These are phyloP conservation scores for Trichopria drosophilae DNA, from an alignment of 2,888 invertebrate species.

Conservation along the genomic window DNA sequence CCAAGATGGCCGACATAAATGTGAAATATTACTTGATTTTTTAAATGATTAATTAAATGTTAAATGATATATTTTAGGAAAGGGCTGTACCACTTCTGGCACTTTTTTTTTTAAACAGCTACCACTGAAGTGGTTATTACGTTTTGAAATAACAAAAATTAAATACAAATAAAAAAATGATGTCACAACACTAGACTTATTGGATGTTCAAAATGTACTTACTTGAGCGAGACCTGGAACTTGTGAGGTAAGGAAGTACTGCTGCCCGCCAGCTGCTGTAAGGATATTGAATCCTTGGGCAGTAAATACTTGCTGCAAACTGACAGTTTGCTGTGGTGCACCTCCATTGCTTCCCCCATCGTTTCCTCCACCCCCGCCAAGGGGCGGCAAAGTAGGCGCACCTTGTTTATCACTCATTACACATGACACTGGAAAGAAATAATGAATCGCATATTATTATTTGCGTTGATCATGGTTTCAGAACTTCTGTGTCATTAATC, in stretches of 20 bases:
- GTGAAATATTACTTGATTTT: too few species aligned
- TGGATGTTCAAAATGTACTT: too few species aligned
- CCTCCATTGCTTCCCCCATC: slow-evolving; percentile 51
- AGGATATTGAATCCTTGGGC: slow-evolving; percentile 56
- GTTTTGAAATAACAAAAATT: too few species aligned
- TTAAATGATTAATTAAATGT: too few species aligned
- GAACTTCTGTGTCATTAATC: too few species aligned
- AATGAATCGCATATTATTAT: slow-evolving; percentile 1
- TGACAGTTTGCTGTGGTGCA: slow-evolving; percentile 52
- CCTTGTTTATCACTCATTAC: slow-evolving; percentile 58
- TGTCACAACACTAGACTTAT: too few species aligned
- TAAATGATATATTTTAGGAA: too few species aligned
- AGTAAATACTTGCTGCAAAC: slow-evolving; percentile 46
- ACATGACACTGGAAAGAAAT: slow-evolving; percentile 51
- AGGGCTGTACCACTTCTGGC: too few species aligned
- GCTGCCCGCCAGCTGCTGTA: slow-evolving; percentile 55
- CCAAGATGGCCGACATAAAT: too few species aligned
- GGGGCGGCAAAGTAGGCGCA: slow-evolving; percentile 56
- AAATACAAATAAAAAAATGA: slow-evolving; percentile 4
- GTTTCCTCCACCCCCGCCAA: slow-evolving; percentile 55
- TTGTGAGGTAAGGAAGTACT: slow-evolving; percentile 57
- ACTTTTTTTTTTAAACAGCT: too few species aligned
- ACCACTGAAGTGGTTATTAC: too few species aligned
- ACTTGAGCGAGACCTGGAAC: slow-evolving; percentile 63
- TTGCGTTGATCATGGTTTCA: too few species aligned